Evolutionary conservation across 2,113 vertebrate genomes (phyloP).

Genomic region (Pipra filicauda): DNA sequence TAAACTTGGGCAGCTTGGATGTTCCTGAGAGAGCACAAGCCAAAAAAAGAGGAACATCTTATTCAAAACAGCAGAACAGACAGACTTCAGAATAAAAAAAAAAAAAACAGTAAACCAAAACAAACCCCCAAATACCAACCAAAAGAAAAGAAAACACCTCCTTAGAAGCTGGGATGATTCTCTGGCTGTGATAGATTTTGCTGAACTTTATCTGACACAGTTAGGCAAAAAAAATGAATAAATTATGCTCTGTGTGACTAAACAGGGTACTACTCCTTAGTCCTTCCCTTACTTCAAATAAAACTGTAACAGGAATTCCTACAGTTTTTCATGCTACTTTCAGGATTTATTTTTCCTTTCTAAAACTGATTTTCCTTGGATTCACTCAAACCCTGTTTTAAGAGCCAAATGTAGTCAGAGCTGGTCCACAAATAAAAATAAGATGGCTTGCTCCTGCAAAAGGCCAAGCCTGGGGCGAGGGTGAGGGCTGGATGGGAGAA

Average conservation of each 20-base stretch:
- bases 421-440: not conserved
- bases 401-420: not conserved
- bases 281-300: not conserved
- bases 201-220: not conserved
- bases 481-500: not conserved
- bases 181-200: not conserved
- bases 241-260: not conserved
- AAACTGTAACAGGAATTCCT: not conserved
- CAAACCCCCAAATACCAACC: not conserved
- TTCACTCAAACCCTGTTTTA: not conserved
- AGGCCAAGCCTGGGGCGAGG: not conserved
- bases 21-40: not conserved
- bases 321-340: not conserved
- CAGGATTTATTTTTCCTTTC: not conserved
- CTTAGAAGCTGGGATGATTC: not conserved
- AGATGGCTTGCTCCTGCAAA: not conserved
- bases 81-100: not conserved
- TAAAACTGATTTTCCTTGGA: constrained; percentile 14
- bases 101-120: not conserved
- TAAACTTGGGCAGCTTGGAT: not conserved
- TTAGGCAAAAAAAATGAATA: not conserved
- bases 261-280: not conserved
- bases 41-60: not conserved
- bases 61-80: not conserved
- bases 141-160: not conserved